Conservation (phyloP, 2,797 vertebrate genomes). For the Paratrypauchen microcephalus region DNA sequence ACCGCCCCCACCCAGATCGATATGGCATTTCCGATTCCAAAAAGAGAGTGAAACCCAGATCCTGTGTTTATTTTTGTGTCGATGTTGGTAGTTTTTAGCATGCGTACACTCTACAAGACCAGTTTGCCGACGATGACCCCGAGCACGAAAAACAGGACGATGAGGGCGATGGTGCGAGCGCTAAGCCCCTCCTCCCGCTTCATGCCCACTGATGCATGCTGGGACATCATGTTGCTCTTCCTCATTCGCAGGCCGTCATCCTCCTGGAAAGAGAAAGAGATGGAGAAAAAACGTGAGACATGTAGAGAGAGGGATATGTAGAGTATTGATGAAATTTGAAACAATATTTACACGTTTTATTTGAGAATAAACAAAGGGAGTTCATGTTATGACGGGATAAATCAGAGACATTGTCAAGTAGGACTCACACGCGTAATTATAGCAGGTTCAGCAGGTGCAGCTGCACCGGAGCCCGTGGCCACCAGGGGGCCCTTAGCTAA, state of each 20-base stretch:
- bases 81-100: slow-evolving; percentile 62
- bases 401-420: too few relatives aligned
- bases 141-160: slow-evolving; percentile 93
- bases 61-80: slow-evolving; percentile 52
- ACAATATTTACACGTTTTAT: too few relatives aligned
- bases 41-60: slow-evolving; percentile 65
- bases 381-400: too few relatives aligned
- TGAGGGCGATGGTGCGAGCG: slow-evolving; percentile 85
- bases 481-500: too few relatives aligned
- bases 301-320: too few relatives aligned
- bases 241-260: slow-evolving; percentile 94
- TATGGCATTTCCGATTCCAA: slow-evolving; percentile 82
- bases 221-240: slow-evolving; percentile 85
- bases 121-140: slow-evolving; percentile 95
- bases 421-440: too few relatives aligned
- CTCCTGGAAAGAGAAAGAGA: slow-evolving; percentile 73
- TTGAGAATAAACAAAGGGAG: too few relatives aligned
- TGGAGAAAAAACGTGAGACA: too few relatives aligned
- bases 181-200: slow-evolving; percentile 92
- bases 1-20: slow-evolving; percentile 68
- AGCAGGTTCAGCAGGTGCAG: too few relatives aligned
- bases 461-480: too few relatives aligned
- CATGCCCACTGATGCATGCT: slow-evolving; percentile 77
- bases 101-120: slow-evolving; percentile 89
- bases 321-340: too few relatives aligned